Conservation (phyloP, 2,888 invertebrate genomes). For the Drosophila emarginata region DNA sequence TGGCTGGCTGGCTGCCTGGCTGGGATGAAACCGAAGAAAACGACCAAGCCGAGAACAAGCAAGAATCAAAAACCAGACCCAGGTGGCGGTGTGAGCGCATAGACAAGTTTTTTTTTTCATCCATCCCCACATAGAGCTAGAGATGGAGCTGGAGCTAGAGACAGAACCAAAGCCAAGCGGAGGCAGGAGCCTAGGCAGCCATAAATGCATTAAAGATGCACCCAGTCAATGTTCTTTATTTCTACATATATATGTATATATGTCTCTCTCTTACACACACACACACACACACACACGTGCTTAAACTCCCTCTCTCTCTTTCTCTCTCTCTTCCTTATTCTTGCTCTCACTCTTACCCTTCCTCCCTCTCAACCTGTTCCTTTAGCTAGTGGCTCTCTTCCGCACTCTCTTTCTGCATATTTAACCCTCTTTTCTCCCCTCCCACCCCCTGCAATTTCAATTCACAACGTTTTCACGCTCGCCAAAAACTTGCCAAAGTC, state of each 20-base stretch:
- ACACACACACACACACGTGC: no score
- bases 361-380: not conserved
- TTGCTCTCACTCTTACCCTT: not conserved
- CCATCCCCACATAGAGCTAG: conserved; percentile 11
- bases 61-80: conserved; percentile 35
- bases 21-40: conserved; percentile 18
- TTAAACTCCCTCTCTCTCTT: not conserved
- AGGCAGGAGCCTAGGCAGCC: conserved; percentile 20
- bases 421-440: not conserved
- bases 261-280: not conserved
- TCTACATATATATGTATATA: not conserved
- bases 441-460: not conserved
- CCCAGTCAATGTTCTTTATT: conserved; percentile 8
- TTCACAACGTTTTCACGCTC: conserved; percentile 1
- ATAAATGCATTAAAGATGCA: conserved; percentile 41
- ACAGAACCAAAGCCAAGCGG: not conserved
- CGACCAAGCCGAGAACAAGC: conserved; percentile 20
- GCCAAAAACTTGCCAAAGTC: conserved; percentile 9
- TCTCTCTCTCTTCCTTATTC: not conserved
- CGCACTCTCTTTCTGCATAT: not conserved
- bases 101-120: conserved; percentile 62
- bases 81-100: conserved; percentile 36
- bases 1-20: no score
- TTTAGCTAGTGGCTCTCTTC: not conserved
- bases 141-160: conserved; percentile 16